phyloP scores from a whole-genome alignment of 2,797 vertebrate species.

The Darevskia mixta region DNA sequence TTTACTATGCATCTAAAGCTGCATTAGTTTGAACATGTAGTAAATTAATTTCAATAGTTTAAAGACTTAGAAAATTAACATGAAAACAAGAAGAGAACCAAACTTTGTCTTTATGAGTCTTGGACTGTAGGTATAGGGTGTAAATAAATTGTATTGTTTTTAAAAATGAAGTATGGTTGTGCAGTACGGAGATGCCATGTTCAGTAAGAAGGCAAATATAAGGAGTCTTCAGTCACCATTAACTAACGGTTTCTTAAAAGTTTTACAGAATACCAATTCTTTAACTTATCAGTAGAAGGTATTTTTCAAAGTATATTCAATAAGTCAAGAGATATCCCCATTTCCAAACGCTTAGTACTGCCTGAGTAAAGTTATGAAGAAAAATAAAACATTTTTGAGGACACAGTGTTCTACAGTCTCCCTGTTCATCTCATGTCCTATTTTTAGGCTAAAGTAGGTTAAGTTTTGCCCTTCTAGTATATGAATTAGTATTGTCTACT shows the following conservation, averaged over 20 bases:
- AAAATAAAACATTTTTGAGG: constrained; percentile 1
- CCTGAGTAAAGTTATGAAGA: neutral
- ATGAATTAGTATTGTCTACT: constrained; percentile 13
- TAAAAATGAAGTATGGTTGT: neutral
- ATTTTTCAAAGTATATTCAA: neutral
- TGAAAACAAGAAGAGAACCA: constrained; percentile 6
- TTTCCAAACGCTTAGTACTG: neutral
- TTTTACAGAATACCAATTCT: neutral
- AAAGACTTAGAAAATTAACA: neutral
- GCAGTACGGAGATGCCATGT: neutral
- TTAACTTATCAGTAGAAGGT: neutral
- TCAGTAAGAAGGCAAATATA: constrained; percentile 23
- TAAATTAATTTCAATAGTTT: too few relatives aligned
- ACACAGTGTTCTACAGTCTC: neutral
- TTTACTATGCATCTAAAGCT: neutral
- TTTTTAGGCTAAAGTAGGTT: neutral
- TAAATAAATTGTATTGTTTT: neutral
- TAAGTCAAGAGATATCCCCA: neutral
- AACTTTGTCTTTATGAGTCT: neutral
- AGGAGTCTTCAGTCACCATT: neutral
- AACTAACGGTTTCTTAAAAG: neutral
- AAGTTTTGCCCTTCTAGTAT: neutral
- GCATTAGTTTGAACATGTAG: neutral
- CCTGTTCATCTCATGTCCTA: neutral
- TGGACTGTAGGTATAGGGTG: neutral